Evolutionary conservation across 2,113 vertebrate genomes (phyloP).

Genomic region (Oncorhynchus kisutch): DNA sequence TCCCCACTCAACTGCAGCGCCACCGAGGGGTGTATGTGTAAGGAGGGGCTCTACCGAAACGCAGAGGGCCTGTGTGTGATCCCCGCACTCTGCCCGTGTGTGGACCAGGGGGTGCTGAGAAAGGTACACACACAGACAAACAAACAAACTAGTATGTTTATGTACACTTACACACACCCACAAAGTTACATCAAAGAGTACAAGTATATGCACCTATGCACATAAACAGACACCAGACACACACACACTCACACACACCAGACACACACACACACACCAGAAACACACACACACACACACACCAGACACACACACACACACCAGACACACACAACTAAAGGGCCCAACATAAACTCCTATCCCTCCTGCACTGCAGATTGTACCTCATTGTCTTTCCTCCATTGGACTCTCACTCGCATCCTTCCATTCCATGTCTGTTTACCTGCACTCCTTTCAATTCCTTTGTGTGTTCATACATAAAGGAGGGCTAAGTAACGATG

Average conservation of each 20-base stretch:
- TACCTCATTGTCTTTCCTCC: constrained; percentile 19
- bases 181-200: not conserved
- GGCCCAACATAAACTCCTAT: not conserved
- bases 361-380: constrained; percentile 13
- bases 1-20: constrained; percentile 60
- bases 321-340: constrained; percentile 4
- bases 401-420: constrained; percentile 25
- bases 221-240: not conserved
- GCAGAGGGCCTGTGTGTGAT: constrained; percentile 73
- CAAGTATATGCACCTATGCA: not conserved
- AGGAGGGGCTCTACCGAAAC: constrained; percentile 75
- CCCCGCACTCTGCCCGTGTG: constrained; percentile 79
- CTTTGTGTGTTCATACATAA: constrained; percentile 62
- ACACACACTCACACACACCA: not conserved
- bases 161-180: constrained; percentile 2
- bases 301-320: not conserved
- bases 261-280: constrained; percentile 12
- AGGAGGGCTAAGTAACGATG: constrained; percentile 39
- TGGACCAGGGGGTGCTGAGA: constrained; percentile 56
- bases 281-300: not conserved
- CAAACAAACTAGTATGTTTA: not conserved
- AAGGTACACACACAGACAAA: constrained; percentile 63
- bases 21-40: constrained; percentile 74
- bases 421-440: constrained; percentile 19
- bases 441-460: constrained; percentile 29